phyloP scores from a whole-genome alignment of 1,140 invertebrate species.

The Sinella curviseta region DNA sequence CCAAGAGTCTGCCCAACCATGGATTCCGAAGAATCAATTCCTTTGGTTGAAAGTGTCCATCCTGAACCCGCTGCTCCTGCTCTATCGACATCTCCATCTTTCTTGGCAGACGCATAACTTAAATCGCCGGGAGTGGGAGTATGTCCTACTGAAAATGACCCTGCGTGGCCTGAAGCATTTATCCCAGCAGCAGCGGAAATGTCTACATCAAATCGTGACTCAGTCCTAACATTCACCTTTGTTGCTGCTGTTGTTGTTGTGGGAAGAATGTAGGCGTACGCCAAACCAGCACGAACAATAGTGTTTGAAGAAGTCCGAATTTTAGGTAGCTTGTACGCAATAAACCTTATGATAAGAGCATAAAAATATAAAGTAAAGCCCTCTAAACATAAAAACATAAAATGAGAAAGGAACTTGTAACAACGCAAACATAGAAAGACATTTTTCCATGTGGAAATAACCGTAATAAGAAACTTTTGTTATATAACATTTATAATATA shows the following conservation, averaged over 20 bases:
- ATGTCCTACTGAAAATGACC: background rate
- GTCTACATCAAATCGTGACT: background rate
- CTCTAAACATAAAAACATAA: background rate
- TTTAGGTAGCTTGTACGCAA: slow-evolving; percentile 79
- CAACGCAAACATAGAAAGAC: background rate
- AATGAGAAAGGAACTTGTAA: too few species aligned
- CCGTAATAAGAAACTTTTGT: background rate
- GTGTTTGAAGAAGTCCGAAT: slow-evolving; percentile 60
- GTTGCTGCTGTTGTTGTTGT: slow-evolving; percentile 54
- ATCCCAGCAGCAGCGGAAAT: background rate
- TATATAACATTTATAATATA: background rate
- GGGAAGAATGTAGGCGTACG: slow-evolving; percentile 72
- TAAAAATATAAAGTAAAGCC: background rate
- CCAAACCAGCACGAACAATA: slow-evolving; percentile 65
- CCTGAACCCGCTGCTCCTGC: too few species aligned
- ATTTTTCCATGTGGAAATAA: background rate
- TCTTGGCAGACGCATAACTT: background rate
- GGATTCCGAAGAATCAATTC: slow-evolving; percentile 70
- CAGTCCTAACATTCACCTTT: background rate
- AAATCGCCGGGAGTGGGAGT: too few species aligned
- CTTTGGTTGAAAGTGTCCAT: slow-evolving; percentile 69
- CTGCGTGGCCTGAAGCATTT: background rate
- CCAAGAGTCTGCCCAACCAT: slow-evolving; percentile 71
- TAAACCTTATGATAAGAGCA: slow-evolving; percentile 66
- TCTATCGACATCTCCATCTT: background rate